A percentile compares a stretch with the other conserved stretches of the same genome.
These are phyloP conservation scores for Sitta europaea DNA, from an alignment of 2,113 vertebrate genomes.

Conservation along the genomic window DNA sequence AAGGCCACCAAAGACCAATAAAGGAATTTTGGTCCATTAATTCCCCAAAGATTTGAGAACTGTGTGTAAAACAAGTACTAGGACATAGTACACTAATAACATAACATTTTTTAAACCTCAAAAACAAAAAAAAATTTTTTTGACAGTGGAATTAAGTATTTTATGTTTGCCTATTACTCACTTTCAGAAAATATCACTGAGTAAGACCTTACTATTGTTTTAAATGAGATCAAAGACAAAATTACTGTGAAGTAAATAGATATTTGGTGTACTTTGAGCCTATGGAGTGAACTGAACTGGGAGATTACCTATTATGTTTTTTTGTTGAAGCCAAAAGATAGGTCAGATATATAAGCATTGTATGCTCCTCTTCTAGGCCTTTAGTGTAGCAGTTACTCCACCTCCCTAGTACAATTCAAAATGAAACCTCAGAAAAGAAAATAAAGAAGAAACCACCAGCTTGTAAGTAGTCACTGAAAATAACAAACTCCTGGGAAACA, in stretches of 20 bases:
- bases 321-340: background rate
- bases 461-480: background rate
- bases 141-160: background rate
- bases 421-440: background rate
- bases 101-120: background rate
- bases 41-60: background rate
- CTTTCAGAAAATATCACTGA: background rate
- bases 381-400: background rate
- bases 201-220: background rate
- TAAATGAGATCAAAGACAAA: background rate
- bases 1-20: background rate
- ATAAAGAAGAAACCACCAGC: background rate
- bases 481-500: background rate
- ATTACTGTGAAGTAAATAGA: background rate
- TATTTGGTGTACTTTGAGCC: background rate
- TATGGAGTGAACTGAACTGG: background rate
- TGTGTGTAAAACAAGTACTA: background rate
- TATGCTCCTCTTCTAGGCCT: background rate
- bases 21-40: background rate
- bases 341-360: background rate
- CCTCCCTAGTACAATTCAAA: background rate
- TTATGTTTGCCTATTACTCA: background rate
- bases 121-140: background rate
- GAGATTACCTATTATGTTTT: background rate
- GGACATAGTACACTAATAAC: background rate